These are phyloP conservation scores for Ardeotis arabs DNA, from an alignment of 2,113 vertebrate genomes.

Conservation along the genomic window DNA sequence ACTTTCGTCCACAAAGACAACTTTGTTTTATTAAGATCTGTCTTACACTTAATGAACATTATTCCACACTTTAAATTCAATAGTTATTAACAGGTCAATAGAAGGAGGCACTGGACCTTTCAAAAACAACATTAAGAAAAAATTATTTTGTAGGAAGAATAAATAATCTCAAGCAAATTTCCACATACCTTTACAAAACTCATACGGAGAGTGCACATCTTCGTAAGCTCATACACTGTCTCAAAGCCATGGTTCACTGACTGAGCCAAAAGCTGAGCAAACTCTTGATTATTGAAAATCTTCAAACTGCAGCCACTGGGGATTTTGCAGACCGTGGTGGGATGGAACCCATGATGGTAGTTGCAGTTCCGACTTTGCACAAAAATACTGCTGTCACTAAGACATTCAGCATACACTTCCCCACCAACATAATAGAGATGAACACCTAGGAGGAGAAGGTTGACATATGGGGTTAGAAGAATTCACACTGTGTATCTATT, in stretches of 20 bases:
- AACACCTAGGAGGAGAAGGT: slow-evolving; percentile 80
- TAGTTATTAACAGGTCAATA: background rate
- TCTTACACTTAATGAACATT: background rate
- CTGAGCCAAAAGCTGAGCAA: slow-evolving; percentile 94
- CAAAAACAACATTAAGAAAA: background rate
- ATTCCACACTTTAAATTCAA: background rate
- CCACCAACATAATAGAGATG: slow-evolving; percentile 98
- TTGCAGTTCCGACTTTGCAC: slow-evolving; percentile 99
- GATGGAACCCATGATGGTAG: slow-evolving; percentile 97
- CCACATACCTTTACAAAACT: slow-evolving; percentile 94
- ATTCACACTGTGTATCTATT: background rate
- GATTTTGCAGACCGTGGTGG: slow-evolving; percentile 98
- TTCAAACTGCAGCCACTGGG: slow-evolving; percentile 97
- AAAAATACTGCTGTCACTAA: slow-evolving; percentile 98
- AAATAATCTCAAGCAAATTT: background rate
- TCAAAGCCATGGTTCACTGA: slow-evolving; percentile 99
- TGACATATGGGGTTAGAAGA: background rate
- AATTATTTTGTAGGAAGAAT: background rate
- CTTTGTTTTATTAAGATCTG: background rate
- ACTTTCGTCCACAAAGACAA: background rate
- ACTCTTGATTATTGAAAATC: slow-evolving; percentile 99
- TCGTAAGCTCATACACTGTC: slow-evolving; percentile 98
- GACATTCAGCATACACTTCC: slow-evolving; percentile 96
- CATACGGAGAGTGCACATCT: slow-evolving; percentile 99
- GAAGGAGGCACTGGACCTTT: background rate